A percentile compares a stretch with the other conserved stretches of the same genome.
Evolutionary conservation across 2,888 invertebrate genomes (phyloP).

Genomic region (Steromphala cineraria): DNA sequence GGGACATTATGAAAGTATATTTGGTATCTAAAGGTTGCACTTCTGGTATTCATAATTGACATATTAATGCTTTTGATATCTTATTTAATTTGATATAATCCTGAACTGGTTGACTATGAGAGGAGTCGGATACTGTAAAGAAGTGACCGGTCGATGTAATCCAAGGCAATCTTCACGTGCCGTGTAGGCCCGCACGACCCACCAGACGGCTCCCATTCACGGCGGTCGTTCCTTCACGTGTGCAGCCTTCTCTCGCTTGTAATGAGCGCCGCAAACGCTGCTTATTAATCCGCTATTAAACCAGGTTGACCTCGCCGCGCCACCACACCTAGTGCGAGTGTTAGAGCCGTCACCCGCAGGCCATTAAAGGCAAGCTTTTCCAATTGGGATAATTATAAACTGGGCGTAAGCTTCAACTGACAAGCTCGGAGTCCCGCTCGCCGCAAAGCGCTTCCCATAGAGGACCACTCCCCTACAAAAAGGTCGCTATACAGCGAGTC

Average conservation of each 20-base stretch:
- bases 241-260: background rate
- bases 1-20: too few species aligned
- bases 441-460: background rate
- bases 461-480: slow-evolving; percentile 4
- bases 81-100: too few species aligned
- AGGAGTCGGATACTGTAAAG: too few species aligned
- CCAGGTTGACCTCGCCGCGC: slow-evolving; percentile 8
- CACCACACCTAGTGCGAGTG: background rate
- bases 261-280: slow-evolving; percentile 16
- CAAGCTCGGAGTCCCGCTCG: background rate
- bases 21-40: too few species aligned
- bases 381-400: slow-evolving; percentile 17
- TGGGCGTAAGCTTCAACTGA: slow-evolving; percentile 1
- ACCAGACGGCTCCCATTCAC: background rate
- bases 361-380: slow-evolving; percentile 20
- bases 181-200: too few species aligned
- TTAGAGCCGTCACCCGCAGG: slow-evolving; percentile 7
- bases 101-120: too few species aligned
- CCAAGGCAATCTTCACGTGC: too few species aligned
- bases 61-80: too few species aligned
- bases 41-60: too few species aligned
- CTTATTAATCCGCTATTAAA: slow-evolving; percentile 23
- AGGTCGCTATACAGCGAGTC: background rate
- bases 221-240: background rate
- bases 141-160: too few species aligned